Evolutionary conservation across 35 echinoderm and acorn worm genomes (phyloP).

Genomic region (Eucidaris tribuloides): DNA sequence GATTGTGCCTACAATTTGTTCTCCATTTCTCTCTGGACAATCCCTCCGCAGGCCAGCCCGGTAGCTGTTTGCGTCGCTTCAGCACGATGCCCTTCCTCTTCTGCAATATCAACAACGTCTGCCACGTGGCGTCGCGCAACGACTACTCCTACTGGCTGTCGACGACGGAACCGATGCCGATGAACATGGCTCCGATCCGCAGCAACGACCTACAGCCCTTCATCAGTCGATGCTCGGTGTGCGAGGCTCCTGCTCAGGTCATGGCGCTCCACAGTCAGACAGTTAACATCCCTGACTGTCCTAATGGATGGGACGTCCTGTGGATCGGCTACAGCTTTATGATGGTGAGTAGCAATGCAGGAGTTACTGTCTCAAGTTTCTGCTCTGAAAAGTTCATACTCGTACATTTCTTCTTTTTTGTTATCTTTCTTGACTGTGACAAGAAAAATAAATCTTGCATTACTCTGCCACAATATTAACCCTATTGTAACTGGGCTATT

Average conservation of each 20-base stretch:
- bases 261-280: slow-evolving; percentile 95
- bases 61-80: slow-evolving; percentile 82
- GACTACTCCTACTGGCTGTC: slow-evolving; percentile 99
- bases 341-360: slow-evolving; percentile 99
- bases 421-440: too few species aligned
- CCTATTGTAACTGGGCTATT: too few species aligned
- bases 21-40: too few species aligned
- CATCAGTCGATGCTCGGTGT: slow-evolving; percentile 88
- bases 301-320: slow-evolving; percentile 66
- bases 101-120: slow-evolving; percentile 96
- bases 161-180: slow-evolving; percentile 88
- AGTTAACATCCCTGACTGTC: slow-evolving; percentile 76
- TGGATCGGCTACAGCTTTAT: slow-evolving; percentile 99
- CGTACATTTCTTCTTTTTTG: too few species aligned
- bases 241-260: slow-evolving; percentile 74
- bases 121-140: slow-evolving; percentile 87
- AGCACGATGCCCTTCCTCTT: slow-evolving; percentile 99
- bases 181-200: slow-evolving; percentile 86
- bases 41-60: slow-evolving; percentile 57
- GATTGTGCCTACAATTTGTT: too few species aligned
- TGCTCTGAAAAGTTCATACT: too few species aligned
- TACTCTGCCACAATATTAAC: too few species aligned
- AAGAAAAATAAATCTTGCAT: too few species aligned
- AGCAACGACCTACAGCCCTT: slow-evolving; percentile 58
- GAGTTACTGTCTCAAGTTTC: too few species aligned